Evolutionary conservation across 2,797 vertebrate species (phyloP), one percentile per base, ranked within the genome.

Genomic region (Artibeus lituratus): DNA sequence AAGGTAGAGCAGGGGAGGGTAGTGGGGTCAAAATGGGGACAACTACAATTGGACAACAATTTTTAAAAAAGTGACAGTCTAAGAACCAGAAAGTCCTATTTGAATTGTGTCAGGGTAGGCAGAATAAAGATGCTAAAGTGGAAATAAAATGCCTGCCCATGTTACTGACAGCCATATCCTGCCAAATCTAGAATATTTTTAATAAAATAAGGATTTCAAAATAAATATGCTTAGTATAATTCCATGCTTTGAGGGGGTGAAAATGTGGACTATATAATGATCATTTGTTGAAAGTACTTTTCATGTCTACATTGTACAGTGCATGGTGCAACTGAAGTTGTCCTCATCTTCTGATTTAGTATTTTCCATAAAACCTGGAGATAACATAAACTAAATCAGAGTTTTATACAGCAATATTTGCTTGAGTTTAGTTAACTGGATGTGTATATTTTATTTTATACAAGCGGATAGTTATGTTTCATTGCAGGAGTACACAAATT

Each of bases 361-460:
- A 67, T 84, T 77, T 92, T 87, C 29, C 77, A 92, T 70, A 90
- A 76, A 94, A 72, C 9, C 44, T 83, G 11, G 12, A 77, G 22
- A 81, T 10, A 84, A 6, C 26, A 49, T 82, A 22, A 92, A 67
- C 7, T 76, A 94, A 92, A 44, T 91, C 26, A 55, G 44, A 49
- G 22, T 85, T 92, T 78, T 82, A 83, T 57, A 69, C 22, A 44
- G n/a, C 26, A 85, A 26, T 53, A 85, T 69, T 81, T 95, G 4
- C 42, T 94, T 91, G 24, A 93, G 91, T 94, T 88, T 21, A 93
- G 90, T 91, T 89, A 70, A 55, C 47, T 74, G 6, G 57, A 47
- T 18, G 49, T 65, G 10, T 51, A 26, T 22, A 51, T 86, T 87
- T 72, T 37, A 70, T 88, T 94, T 84, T 22, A 91, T 83, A 86